Evolutionary conservation across 1,140 invertebrate genomes (phyloP).

Genomic region (Probaryconus sp.): DNA sequence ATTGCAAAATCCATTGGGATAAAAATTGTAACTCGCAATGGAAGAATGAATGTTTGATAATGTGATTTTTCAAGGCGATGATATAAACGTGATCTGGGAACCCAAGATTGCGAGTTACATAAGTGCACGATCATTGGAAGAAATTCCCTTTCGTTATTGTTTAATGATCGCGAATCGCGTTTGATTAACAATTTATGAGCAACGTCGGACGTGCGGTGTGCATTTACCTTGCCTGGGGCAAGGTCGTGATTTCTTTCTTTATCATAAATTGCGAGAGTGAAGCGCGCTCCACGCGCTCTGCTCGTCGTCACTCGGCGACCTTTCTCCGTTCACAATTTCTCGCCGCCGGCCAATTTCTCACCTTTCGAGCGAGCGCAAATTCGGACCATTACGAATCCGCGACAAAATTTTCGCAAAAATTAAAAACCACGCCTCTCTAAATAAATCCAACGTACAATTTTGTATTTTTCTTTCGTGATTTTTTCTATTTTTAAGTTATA

Average conservation of each 20-base stretch:
- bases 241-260: constrained; percentile 72
- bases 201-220: constrained; percentile 11
- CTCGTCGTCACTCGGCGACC: constrained; percentile 42
- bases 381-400: constrained; percentile 28
- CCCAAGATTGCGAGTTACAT: constrained; percentile 24
- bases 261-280: constrained; percentile 69
- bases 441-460: not conserved
- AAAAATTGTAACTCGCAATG: too few relatives aligned
- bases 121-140: not conserved
- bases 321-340: constrained; percentile 70
- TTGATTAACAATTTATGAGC: constrained; percentile 39
- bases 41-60: too few relatives aligned
- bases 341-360: constrained; percentile 41
- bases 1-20: too few relatives aligned
- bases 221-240: constrained; percentile 74
- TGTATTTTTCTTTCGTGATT: too few relatives aligned
- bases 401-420: constrained; percentile 27
- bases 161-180: constrained; percentile 34
- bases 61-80: too few relatives aligned
- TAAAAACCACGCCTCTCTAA: not conserved
- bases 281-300: constrained; percentile 14
- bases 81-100: not conserved
- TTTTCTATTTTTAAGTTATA: too few relatives aligned
- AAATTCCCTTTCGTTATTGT: constrained; percentile 27
- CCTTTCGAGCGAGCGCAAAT: constrained; percentile 3